Evolutionary conservation across 2,797 vertebrate species (phyloP), one percentile per base, ranked within the genome.

Genomic region (Tokudaia muenninki): DNA sequence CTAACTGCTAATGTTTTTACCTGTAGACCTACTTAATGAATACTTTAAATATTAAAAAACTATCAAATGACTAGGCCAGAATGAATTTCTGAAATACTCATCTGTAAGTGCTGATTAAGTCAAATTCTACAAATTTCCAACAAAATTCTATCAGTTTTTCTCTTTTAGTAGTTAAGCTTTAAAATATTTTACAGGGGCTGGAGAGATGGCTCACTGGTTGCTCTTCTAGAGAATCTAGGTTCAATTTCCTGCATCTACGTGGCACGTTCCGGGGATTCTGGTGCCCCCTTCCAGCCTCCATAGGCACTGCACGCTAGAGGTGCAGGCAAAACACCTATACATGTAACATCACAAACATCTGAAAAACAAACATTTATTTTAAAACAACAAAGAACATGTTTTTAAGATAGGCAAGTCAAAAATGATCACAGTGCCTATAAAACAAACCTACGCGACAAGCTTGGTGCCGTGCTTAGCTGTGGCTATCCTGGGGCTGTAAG

Each of bases 51-150:
- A 83, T 41, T 59, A 83, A 83, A 81, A 81, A 75, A 52, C 5
- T 88, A 72, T 63, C 92, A 77, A 87, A n/a, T 78, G 89, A 91
- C 50, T 41, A 82, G 72, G 65, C 24, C 29, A 87, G 41, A 95
- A 93, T 52, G 24, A 14, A 63, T 74, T 37, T 84, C 47, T 65
- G 59, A 89, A 88, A 72, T 87, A 9, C 16, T 67, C 24, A 92
- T 19, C 77, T 88, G 65, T 92, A 81, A 65, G 4, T 26, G 37
- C 11, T 82, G 78, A 47, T 91, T 34, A 72, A 55, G 26, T 65
- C 59, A 91, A 57, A 95, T 94, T 78, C 81, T 72, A 61, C 1
- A 81, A 12, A 84, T 63, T 91, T 77, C 74, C 74, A 91, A 93
- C 52, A 92, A 92, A 96, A 88, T 70, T 52, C 78, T 84, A 67